Conservation (phyloP, 2,113 vertebrate species). For the Otolemur garnettii region DNA sequence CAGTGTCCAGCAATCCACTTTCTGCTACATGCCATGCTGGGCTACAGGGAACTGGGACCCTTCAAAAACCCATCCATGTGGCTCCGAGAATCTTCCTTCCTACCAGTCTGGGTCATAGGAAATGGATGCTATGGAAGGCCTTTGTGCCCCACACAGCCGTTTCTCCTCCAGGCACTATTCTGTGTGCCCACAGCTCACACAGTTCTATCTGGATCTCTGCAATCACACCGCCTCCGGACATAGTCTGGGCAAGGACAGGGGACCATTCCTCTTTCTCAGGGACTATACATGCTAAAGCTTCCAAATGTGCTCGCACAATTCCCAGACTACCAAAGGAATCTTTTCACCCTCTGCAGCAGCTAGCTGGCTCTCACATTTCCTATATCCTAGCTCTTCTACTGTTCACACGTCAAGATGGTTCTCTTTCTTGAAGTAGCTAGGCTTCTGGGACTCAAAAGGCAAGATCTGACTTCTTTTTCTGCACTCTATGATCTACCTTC, state of each 20-base stretch:
- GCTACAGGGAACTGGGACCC: not conserved
- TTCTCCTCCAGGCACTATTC: not conserved
- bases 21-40: not conserved
- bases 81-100: slow-evolving; percentile 6
- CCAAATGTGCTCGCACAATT: not conserved
- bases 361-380: not conserved
- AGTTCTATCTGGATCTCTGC: not conserved
- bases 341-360: not conserved
- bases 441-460: not conserved
- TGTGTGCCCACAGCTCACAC: not conserved
- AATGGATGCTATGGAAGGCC: not conserved
- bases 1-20: not conserved
- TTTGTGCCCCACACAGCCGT: not conserved
- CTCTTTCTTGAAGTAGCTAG: not conserved
- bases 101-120: not conserved
- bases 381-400: not conserved
- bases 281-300: not conserved
- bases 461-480: not conserved
- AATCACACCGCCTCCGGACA: not conserved
- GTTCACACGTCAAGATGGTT: not conserved
- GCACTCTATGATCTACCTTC: not conserved
- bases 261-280: not conserved
- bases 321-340: not conserved
- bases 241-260: not conserved
- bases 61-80: not conserved